Conservation (phyloP, 2,888 invertebrate genomes). For the Andrena minutula region DNA sequence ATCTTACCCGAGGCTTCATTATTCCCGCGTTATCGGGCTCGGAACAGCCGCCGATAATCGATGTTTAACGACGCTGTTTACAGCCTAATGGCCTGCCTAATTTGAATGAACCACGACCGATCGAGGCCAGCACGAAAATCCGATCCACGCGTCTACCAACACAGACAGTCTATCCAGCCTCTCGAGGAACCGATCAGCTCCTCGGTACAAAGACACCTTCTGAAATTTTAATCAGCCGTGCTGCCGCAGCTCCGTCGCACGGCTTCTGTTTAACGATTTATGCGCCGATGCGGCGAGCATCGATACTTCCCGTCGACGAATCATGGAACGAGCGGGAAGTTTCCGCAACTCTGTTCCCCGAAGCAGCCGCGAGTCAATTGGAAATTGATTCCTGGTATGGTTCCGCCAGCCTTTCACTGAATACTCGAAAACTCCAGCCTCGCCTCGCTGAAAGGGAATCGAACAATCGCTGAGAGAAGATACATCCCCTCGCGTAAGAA, state of each 20-base stretch:
- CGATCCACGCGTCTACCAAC: neutral
- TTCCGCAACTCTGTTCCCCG: constrained; percentile 20
- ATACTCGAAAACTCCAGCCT: constrained; percentile 15
- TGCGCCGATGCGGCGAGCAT: neutral
- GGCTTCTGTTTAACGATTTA: constrained; percentile 11
- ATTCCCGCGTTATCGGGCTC: constrained; percentile 69
- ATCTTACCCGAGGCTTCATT: constrained; percentile 68
- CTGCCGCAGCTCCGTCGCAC: neutral
- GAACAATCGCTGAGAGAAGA: neutral
- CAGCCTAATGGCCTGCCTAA: constrained; percentile 65
- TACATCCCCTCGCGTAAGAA: too few species aligned
- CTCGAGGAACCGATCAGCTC: neutral
- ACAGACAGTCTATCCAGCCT: neutral
- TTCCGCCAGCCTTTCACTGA: neutral
- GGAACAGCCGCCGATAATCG: constrained; percentile 66
- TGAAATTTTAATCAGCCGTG: constrained; percentile 23
- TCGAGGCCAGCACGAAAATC: constrained; percentile 10
- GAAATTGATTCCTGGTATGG: constrained; percentile 42
- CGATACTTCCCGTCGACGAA: constrained; percentile 10
- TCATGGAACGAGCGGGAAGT: constrained; percentile 7
- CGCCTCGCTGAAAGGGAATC: constrained; percentile 1
- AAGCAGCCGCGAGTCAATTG: constrained; percentile 38
- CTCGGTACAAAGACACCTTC: neutral
- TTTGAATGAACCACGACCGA: constrained; percentile 62
- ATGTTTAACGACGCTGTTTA: constrained; percentile 73